A percentile compares a stretch with the other conserved stretches of the same genome.
phyloP scores from a whole-genome alignment of 2,797 vertebrate genomes.

The Melanotaenia boesemani region DNA sequence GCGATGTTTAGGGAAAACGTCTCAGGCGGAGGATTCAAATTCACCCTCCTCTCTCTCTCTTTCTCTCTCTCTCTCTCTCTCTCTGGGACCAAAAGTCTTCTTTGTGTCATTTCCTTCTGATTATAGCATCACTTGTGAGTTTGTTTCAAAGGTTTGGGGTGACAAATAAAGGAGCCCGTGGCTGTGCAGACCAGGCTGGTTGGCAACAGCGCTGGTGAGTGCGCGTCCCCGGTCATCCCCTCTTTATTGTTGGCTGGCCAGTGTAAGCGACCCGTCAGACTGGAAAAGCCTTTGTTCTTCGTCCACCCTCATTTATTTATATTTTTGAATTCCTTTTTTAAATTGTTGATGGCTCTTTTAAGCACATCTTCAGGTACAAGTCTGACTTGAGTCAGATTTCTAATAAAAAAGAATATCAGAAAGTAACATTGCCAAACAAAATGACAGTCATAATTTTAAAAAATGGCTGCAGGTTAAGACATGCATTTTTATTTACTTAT shows the following conservation, averaged over 20 bases:
- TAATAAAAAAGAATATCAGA: not conserved
- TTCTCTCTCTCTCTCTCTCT: not conserved
- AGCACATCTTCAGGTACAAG: not conserved
- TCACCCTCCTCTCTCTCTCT: constrained; percentile 1
- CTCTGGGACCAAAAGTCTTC: not conserved
- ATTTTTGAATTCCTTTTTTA: not conserved
- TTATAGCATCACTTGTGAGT: constrained; percentile 41
- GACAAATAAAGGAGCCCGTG: constrained; percentile 5
- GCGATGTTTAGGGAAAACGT: constrained; percentile 4
- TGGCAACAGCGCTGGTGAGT: constrained; percentile 59
- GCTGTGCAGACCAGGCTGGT: constrained; percentile 49
- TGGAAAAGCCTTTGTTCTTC: constrained; percentile 82
- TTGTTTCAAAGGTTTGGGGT: constrained; percentile 30
- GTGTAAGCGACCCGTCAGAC: constrained; percentile 68
- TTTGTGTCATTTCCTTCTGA: constrained; percentile 1
- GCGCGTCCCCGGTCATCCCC: constrained; percentile 34
- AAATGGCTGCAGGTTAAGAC: too few species aligned
- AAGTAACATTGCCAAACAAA: not conserved
- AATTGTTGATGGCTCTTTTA: too few species aligned
- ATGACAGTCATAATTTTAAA: not conserved
- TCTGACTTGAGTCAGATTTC: not conserved
- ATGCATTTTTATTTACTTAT: too few species aligned
- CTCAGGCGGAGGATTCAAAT: constrained; percentile 10
- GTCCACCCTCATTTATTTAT: constrained; percentile 46
- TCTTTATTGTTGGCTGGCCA: constrained; percentile 70